A percentile compares a stretch with the other conserved stretches of the same genome.
These are phyloP conservation scores for Petrocephalus sullivani DNA, from an alignment of 2,797 vertebrate species.

Conservation along the genomic window DNA sequence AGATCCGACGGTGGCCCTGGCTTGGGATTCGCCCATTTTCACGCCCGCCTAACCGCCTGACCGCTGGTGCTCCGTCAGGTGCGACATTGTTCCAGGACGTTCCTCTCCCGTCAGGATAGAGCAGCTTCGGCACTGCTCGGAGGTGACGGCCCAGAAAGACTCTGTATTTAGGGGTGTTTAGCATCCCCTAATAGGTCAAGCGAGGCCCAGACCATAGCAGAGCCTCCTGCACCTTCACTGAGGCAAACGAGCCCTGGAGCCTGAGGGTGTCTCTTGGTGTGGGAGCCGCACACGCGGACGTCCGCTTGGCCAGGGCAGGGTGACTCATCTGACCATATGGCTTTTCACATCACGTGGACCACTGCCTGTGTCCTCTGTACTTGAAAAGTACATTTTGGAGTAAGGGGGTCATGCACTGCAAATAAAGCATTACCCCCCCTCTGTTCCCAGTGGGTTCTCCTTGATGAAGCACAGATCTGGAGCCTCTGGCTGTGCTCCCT, in stretches of 20 bases:
- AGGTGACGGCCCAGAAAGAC: background rate
- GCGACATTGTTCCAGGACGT: background rate
- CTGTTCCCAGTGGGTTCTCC: background rate
- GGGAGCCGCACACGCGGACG: background rate
- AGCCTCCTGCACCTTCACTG: background rate
- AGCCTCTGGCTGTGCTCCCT: background rate
- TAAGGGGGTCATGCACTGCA: background rate
- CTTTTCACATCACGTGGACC: too few species aligned
- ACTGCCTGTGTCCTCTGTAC: background rate
- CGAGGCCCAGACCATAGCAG: background rate
- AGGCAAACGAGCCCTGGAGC: background rate
- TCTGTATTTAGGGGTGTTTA: background rate
- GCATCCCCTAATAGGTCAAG: background rate
- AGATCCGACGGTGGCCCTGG: background rate
- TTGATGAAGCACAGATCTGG: background rate
- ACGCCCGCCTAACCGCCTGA: background rate
- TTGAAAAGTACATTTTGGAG: background rate
- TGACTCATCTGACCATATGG: too few species aligned
- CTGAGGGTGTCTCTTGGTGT: background rate
- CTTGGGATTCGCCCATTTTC: background rate
- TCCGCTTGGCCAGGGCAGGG: background rate
- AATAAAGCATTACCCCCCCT: background rate
- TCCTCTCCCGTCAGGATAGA: background rate
- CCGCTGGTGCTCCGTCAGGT: background rate
- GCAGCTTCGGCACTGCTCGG: background rate